Conservation (phyloP, 2,888 invertebrate species). For the Synergus itoensis region DNA sequence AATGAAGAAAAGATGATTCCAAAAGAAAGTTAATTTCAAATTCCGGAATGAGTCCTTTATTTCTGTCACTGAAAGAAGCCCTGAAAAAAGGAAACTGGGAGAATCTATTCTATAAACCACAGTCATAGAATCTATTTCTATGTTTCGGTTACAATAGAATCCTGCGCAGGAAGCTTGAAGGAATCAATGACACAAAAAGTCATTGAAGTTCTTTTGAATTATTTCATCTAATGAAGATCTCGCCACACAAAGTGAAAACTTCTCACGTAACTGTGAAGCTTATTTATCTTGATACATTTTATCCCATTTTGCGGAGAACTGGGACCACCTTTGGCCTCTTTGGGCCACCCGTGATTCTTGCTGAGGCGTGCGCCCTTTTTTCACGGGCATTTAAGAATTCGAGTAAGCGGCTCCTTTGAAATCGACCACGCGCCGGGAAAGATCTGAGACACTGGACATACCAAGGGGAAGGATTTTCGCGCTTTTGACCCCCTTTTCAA, state of each 20-base stretch:
- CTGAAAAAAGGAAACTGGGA: not conserved
- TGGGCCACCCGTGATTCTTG: constrained; percentile 56
- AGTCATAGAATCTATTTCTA: not conserved
- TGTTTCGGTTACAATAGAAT: constrained; percentile 27
- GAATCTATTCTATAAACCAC: not conserved
- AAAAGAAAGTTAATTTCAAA: constrained; percentile 6
- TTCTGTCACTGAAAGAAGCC: constrained; percentile 24
- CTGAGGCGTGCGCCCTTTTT: constrained; percentile 54
- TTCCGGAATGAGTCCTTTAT: constrained; percentile 34
- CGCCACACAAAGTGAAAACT: constrained; percentile 16
- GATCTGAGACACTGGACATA: constrained; percentile 63
- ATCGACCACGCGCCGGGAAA: constrained; percentile 64
- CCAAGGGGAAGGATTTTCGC: constrained; percentile 72
- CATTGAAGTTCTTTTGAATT: constrained; percentile 16
- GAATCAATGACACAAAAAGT: constrained; percentile 30
- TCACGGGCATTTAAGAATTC: constrained; percentile 50
- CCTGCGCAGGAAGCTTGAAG: not conserved
- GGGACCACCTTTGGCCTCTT: constrained; percentile 43
- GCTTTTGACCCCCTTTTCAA: constrained; percentile 66
- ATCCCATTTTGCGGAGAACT: constrained; percentile 27
- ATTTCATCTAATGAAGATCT: constrained; percentile 19
- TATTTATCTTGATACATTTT: constrained; percentile 22
- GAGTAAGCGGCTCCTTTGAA: constrained; percentile 64
- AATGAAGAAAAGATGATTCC: not conserved
- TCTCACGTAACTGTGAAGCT: constrained; percentile 10